Conservation (phyloP, 2,888 invertebrate genomes). For the Encarsia formosa region DNA sequence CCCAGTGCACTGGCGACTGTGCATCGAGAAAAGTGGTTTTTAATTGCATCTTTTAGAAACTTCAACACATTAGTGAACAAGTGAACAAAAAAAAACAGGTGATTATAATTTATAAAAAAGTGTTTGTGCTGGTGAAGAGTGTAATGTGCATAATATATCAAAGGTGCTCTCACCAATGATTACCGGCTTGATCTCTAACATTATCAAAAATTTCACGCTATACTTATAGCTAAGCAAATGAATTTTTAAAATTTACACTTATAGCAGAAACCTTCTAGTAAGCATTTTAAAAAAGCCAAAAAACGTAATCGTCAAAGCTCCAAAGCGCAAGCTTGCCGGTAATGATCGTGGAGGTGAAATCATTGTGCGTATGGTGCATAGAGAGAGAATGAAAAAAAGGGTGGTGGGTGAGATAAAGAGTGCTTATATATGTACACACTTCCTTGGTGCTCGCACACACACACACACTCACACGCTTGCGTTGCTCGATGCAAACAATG, state of each 20-base stretch:
- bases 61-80: conserved; percentile 5
- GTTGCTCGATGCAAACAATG: no score
- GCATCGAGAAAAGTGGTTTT: background rate
- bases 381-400: background rate
- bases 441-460: background rate
- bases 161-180: conserved; percentile 20
- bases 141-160: conserved; percentile 16
- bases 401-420: background rate
- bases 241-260: no score
- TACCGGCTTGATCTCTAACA: no score
- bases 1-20: conserved; percentile 8
- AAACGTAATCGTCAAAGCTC: background rate
- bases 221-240: background rate
- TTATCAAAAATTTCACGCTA: no score
- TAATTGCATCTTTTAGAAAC: background rate
- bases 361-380: conserved; percentile 22
- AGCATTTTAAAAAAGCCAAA: background rate
- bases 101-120: no score
- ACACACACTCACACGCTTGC: no score
- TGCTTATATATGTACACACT: no score
- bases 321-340: conserved; percentile 16
- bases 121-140: conserved; percentile 18
- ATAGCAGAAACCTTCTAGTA: background rate
- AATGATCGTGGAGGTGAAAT: conserved; percentile 25
- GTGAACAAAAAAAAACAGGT: conserved; percentile 6